Conservation (phyloP, 2,888 invertebrate genomes). For the Gortyna flavago region DNA sequence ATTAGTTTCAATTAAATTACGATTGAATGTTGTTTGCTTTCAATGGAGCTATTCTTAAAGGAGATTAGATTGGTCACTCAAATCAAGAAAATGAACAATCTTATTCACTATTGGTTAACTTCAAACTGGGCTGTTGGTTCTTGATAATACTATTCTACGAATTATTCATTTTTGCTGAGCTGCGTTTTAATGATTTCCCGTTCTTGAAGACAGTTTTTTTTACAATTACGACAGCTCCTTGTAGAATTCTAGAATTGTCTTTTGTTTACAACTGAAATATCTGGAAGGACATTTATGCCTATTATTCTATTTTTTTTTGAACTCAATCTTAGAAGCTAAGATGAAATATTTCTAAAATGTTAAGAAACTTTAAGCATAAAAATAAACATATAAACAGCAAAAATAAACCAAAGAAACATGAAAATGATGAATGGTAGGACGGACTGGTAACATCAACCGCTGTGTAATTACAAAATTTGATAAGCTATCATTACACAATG, state of each 20-base stretch:
- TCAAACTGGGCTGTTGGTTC: constrained; percentile 58
- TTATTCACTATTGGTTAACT: constrained; percentile 54
- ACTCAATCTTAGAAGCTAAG: background rate
- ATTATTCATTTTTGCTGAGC: constrained; percentile 56
- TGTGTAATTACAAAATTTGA: constrained; percentile 32
- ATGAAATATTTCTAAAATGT: background rate
- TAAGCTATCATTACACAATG: constrained; percentile 39
- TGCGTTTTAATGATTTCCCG: background rate
- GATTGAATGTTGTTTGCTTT: constrained; percentile 61
- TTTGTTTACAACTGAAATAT: background rate
- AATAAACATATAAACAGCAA: background rate
- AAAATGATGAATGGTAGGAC: background rate
- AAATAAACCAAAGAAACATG: constrained; percentile 25
- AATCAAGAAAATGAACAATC: constrained; percentile 68
- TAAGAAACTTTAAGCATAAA: background rate
- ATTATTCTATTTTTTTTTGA: background rate
- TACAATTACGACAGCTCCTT: too few relatives aligned
- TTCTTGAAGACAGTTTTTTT: background rate
- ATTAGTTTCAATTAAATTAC: constrained; percentile 59
- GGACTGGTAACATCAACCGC: constrained; percentile 3
- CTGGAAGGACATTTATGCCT: background rate
- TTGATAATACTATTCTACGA: constrained; percentile 62
- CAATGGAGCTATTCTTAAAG: constrained; percentile 57
- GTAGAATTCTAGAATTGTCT: background rate
- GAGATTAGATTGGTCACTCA: constrained; percentile 67